Base-by-base conservation (phyloP, 2,888 invertebrate genomes). In the Cryptocheilus praepositus region DNA sequence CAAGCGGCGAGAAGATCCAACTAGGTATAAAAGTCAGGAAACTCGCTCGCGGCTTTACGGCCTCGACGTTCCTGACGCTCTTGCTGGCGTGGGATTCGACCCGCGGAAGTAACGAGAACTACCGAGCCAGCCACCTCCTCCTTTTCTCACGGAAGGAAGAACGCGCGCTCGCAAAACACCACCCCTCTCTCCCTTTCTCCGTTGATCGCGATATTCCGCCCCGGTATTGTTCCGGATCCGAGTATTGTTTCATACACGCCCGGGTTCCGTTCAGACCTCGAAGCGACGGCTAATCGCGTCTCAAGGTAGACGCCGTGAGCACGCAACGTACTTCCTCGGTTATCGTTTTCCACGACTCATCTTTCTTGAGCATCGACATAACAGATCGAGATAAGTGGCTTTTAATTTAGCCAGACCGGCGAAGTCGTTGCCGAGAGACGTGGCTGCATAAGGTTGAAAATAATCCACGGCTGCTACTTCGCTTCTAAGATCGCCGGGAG, bases 1-100 rank as follows among this genome's bases (percentile, higher is more conserved):
- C 36, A 36, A 36, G 36, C 36, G 36, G 36, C 36, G 36, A 36
- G 36, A 36, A 36, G 36, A 36, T 36, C 36, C 36, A 11, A 36
- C 11, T 11, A 36, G 36, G 49, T n/a, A 16, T 49, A 49, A 49
- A 72, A 68, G 65, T 68, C 65, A 73, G 73, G 73, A 72, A 71
- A 69, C 71, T 69, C 65, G 69, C 63, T 73, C 69, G 36, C 36
- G 73, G 73, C 71, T 73, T 73, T 73, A 71, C 70, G 74, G 71
- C 67, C 75, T 67, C 62, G 73, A 73, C 67, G 67, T 75, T 64
- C 74, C 73, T 58, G 69, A 11, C 36, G 7, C 36, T 2, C 36
- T 73, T 65, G 60, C 73, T 66, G 73, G 70, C 77, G 77, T 76
- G 77, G 76, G 77, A 77, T 71, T 73, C 77, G 73, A 71, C 65